Evolutionary conservation across 2,797 vertebrate species (phyloP).

Genomic region (Acipenser ruthenus): DNA sequence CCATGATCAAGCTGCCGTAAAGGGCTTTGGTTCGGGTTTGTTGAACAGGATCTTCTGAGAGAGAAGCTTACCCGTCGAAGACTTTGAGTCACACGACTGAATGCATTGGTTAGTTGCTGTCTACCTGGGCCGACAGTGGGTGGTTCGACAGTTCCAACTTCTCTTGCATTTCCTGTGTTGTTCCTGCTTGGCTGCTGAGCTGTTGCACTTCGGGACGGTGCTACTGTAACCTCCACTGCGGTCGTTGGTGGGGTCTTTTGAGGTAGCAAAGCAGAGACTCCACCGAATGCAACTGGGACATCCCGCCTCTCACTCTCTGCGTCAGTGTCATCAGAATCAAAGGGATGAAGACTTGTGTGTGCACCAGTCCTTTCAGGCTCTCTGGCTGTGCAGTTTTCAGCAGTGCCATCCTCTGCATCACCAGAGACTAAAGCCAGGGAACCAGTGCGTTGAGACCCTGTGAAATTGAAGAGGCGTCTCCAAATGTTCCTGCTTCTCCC

Average conservation of each 20-base stretch:
- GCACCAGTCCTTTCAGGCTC: constrained; percentile 60
- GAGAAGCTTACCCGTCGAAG: constrained; percentile 78
- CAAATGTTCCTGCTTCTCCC: constrained; percentile 82
- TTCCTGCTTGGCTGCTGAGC: constrained; percentile 37
- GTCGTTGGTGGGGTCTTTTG: constrained; percentile 75
- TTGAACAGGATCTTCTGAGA: constrained; percentile 51
- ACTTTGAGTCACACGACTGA: constrained; percentile 79
- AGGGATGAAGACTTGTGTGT: constrained; percentile 70
- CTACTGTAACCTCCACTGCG: constrained; percentile 60
- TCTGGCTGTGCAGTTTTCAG: constrained; percentile 46
- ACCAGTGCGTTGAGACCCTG: constrained; percentile 76
- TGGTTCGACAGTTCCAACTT: constrained; percentile 42
- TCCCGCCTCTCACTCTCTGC: constrained; percentile 75
- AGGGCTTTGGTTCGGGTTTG: constrained; percentile 78
- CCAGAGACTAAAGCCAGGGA: constrained; percentile 83
- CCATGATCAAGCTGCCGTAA: constrained; percentile 79
- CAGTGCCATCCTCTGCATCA: constrained; percentile 63
- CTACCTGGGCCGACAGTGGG: constrained; percentile 48
- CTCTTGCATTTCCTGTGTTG: constrained; percentile 45
- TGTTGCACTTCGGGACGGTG: constrained; percentile 8
- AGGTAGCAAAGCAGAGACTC: constrained; percentile 72
- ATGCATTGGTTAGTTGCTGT: constrained; percentile 62
- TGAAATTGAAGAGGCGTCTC: constrained; percentile 88
- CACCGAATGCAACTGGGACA: constrained; percentile 72
- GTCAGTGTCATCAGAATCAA: constrained; percentile 86